phyloP scores from a whole-genome alignment of 2,888 invertebrate genomes.

The Rhopalosiphum nymphaeae region DNA sequence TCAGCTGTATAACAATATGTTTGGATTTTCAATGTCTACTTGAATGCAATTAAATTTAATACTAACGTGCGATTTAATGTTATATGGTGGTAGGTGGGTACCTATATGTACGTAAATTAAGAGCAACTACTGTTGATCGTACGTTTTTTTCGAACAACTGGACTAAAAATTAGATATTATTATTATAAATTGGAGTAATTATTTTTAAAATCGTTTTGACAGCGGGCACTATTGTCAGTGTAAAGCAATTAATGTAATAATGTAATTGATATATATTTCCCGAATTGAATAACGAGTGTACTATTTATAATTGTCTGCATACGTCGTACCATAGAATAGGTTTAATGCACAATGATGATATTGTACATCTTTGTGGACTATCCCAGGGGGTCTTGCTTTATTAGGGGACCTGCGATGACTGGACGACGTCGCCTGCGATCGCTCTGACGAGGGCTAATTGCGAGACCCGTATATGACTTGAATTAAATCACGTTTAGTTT shows the following conservation, averaged over 20 bases:
- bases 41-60: background rate
- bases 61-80: background rate
- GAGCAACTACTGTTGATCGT: background rate
- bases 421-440: background rate
- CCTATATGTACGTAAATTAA: background rate
- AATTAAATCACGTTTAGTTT: slow-evolving; percentile 58
- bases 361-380: background rate
- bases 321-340: background rate
- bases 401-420: slow-evolving; percentile 29
- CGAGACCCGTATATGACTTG: slow-evolving; percentile 56
- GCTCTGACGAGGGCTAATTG: slow-evolving; percentile 42
- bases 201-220: slow-evolving; percentile 26
- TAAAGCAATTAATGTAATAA: slow-evolving; percentile 38
- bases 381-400: background rate
- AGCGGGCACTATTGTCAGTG: background rate
- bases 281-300: background rate
- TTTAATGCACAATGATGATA: background rate
- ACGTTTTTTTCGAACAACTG: background rate
- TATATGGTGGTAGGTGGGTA: background rate
- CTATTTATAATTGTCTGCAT: background rate
- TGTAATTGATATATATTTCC: slow-evolving; percentile 47
- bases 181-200: background rate
- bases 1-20: background rate
- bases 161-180: background rate
- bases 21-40: background rate